Evolutionary conservation across 2,888 invertebrate genomes (phyloP).

Genomic region (Catocala nupta): DNA sequence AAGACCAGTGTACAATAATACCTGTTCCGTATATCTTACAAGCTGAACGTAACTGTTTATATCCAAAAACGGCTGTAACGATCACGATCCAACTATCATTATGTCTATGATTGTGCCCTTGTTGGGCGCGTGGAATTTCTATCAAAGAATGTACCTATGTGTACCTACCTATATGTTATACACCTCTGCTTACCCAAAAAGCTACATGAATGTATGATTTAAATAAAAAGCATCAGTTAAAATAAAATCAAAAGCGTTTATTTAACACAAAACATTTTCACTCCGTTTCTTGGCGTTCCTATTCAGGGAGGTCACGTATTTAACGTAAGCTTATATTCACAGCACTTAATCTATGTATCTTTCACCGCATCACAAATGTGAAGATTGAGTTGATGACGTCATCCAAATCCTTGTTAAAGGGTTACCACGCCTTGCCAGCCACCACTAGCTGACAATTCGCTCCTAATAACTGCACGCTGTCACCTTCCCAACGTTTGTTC

Average conservation of each 20-base stretch:
- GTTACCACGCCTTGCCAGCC: conserved; percentile 78
- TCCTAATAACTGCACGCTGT: conserved; percentile 68
- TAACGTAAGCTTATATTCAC: conserved; percentile 48
- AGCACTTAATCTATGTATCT: conserved; percentile 41
- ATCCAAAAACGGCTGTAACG: neutral
- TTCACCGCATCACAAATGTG: conserved; percentile 82
- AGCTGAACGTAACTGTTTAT: neutral
- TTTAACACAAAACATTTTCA: conserved; percentile 14
- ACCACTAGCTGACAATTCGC: conserved; percentile 73
- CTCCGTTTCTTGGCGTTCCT: conserved; percentile 8
- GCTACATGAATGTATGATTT: no score
- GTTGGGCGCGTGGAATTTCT: no score
- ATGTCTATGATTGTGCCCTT: no score
- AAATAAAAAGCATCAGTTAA: no score
- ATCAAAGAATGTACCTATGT: no score
- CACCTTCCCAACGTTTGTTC: conserved; percentile 71
- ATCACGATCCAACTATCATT: neutral
- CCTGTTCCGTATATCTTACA: neutral
- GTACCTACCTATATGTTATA: no score
- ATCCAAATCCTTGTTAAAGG: conserved; percentile 82
- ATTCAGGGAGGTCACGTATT: conserved; percentile 7
- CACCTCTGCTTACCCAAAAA: no score
- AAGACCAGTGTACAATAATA: neutral
- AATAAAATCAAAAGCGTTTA: conserved; percentile 10
- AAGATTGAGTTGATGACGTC: conserved; percentile 83